These are phyloP conservation scores for Allobates femoralis DNA, from an alignment of 2,797 vertebrate genomes.

Conservation along the genomic window DNA sequence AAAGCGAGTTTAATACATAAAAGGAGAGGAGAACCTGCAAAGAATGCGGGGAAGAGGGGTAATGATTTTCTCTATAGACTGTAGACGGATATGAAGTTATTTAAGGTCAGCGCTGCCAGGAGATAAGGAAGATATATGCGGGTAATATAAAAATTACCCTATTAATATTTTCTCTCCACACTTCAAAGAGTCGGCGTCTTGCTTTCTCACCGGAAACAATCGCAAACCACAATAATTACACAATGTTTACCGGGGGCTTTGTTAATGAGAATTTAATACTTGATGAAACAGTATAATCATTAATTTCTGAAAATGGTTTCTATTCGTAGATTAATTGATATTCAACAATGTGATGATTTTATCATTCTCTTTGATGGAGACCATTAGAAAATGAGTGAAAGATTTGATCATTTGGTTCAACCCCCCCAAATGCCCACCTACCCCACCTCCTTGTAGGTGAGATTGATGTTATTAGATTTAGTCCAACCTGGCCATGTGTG, in stretches of 20 bases:
- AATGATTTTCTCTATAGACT: background rate
- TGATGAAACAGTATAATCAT: background rate
- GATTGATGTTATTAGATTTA: too few species aligned
- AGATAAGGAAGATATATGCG: constrained; percentile 26
- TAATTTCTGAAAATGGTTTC: background rate
- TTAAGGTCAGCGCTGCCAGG: constrained; percentile 23
- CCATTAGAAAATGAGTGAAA: background rate
- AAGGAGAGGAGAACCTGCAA: background rate
- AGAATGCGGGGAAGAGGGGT: background rate
- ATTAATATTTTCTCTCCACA: background rate
- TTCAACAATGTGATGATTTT: background rate
- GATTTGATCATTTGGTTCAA: too few species aligned
- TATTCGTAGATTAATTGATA: background rate
- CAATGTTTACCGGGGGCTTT: background rate
- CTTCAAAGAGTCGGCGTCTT: background rate
- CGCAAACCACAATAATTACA: background rate
- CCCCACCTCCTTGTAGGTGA: too few species aligned
- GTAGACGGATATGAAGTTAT: constrained; percentile 6
- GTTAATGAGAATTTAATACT: background rate
- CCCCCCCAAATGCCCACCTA: too few species aligned
- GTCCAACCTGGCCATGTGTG: too few species aligned
- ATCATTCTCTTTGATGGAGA: background rate
- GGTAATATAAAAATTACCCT: background rate
- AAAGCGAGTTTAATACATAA: constrained; percentile 38
- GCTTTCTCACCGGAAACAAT: background rate